Conservation (phyloP, 2,797 vertebrate genomes). For the Microhierax caerulescens region DNA sequence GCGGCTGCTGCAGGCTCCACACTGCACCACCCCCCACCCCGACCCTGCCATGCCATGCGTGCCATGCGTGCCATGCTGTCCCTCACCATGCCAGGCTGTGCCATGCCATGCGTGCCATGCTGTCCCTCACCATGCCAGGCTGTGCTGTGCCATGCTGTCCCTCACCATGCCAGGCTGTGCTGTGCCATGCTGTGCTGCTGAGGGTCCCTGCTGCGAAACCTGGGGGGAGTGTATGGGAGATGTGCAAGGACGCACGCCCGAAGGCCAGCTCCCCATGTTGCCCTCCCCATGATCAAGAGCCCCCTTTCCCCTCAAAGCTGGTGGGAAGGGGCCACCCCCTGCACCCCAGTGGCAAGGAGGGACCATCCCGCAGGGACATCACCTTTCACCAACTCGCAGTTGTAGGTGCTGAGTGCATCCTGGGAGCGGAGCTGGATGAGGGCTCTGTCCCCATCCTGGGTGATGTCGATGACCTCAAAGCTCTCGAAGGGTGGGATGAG, state of each 20-base stretch:
- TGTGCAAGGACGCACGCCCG: rapidly evolving
- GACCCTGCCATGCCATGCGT: neutral
- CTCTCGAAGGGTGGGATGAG: constrained; percentile 70
- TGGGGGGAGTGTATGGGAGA: neutral
- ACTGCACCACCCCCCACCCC: neutral
- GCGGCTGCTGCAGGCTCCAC: no score
- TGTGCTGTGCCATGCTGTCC: neutral
- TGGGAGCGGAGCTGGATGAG: constrained; percentile 48
- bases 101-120: neutral
- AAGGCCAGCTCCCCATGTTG: neutral
- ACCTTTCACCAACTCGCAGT: constrained; percentile 64
- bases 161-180: rapidly evolving
- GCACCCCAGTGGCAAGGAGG: rapidly evolving
- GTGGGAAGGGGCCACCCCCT: neutral
- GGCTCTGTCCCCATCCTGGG: neutral
- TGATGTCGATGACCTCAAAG: constrained; percentile 47
- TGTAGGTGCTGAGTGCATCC: constrained; percentile 44
- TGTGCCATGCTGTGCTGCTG: neutral
- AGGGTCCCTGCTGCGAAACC: neutral
- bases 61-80: neutral
- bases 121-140: rapidly evolving
- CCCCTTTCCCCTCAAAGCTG: neutral
- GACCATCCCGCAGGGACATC: rapidly evolving
- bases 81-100: no score
- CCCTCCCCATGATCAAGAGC: neutral